Evolutionary conservation across 2,797 vertebrate species (phyloP), one percentile per base, ranked within the genome.

Genomic region (Hemitrygon akajei): DNA sequence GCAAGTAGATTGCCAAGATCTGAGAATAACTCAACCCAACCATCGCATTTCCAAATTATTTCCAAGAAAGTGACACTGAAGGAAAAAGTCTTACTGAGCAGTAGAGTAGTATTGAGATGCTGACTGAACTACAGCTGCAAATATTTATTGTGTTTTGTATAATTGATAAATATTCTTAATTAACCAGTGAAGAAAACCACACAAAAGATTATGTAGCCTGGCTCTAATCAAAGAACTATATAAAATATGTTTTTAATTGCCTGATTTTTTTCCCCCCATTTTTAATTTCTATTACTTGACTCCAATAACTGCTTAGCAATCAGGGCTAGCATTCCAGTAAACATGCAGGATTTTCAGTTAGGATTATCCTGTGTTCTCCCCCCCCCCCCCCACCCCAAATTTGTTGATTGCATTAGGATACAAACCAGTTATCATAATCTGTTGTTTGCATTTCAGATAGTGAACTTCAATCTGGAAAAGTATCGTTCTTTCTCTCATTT

Each of bases 401-500:
- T 75, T 76, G 71, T 25, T 76, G 5, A 27, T 76, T 93, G 73
- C 22, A 56, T 56, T 11, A 22, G 18, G 34, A 22, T 37, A 22
- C 71, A 37, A 7, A 1, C 87, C 16, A 66, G 34, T 18, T n/a
- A 73, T 56, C 25, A 76, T 47, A 56, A 76, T 56, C 71, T 76
- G 47, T 10, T 91, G 87, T 76, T 93, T 93, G 71, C 56, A 56
- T 25, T 91, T 27, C 94, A 97, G 99, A 95, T 96, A 94, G 95
- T 98, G 79, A 96, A 95, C 27, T 95, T 99, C 95, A 98, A 96
- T 94, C 97, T 99, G 94, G 95, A 96, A 56, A 96, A 99, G 93
- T 97, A 98, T 94, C 95, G 97, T 3, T 95, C 97, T 56, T 95
- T 98, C 94, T 97, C 98, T 94, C 98, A 99, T 94, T 95, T 99